phyloP scores from a whole-genome alignment of 2,888 invertebrate genomes.

The Tachina fera region DNA sequence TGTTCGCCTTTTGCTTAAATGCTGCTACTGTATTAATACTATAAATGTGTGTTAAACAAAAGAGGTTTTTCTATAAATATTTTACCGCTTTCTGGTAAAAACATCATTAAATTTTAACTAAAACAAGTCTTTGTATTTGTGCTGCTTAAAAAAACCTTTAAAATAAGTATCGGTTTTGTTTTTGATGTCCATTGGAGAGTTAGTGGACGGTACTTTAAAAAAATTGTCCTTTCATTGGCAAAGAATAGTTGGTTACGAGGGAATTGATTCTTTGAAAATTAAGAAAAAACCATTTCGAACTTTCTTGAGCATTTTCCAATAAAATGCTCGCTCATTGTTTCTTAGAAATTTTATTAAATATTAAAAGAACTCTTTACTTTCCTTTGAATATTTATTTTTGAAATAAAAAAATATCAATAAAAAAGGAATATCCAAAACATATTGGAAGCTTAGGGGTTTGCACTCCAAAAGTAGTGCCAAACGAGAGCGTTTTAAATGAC shows the following conservation, averaged over 20 bases:
- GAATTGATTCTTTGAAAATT: conserved; percentile 3
- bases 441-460: too few relatives aligned
- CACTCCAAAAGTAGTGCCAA: too few relatives aligned
- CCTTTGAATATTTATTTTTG: too few relatives aligned
- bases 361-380: neutral
- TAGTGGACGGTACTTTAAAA: conserved; percentile 6
- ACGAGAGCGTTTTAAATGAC: too few relatives aligned
- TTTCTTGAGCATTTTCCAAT: neutral
- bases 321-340: neutral
- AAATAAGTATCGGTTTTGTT: conserved; percentile 21
- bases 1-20: neutral
- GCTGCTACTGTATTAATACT: neutral
- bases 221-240: neutral
- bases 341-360: neutral
- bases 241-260: neutral
- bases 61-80: conserved; percentile 65
- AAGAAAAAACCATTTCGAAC: neutral
- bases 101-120: conserved; percentile 66
- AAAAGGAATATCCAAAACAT: too few relatives aligned
- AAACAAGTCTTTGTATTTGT: conserved; percentile 41
- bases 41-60: neutral
- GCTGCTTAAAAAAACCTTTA: neutral
- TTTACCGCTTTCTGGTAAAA: conserved; percentile 66
- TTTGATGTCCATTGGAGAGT: conserved; percentile 6
- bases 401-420: too few relatives aligned